Percentiles rank a stretch among this genome's conserved stretches.
These are phyloP conservation scores for Coracopsis vasa DNA, from an alignment of 2,113 vertebrate genomes.

Conservation along the genomic window DNA sequence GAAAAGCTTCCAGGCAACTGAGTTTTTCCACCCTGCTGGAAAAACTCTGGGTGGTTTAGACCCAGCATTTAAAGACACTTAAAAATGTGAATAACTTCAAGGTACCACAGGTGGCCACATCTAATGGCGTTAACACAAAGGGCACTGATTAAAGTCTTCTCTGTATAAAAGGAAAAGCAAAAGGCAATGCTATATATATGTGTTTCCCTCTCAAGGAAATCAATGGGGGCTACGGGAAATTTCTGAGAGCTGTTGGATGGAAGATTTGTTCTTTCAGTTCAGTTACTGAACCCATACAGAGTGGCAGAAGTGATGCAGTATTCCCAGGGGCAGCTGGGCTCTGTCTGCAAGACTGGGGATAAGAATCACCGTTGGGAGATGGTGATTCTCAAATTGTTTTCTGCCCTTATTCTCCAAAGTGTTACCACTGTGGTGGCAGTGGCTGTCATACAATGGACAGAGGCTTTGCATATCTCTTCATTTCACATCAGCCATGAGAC, in stretches of 20 bases:
- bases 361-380: not conserved
- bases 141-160: conserved; percentile 27
- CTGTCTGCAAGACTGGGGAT: not conserved
- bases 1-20: not conserved
- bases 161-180: not conserved
- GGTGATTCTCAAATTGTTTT: not conserved
- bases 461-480: not conserved
- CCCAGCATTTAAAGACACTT: conserved; percentile 9
- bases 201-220: not conserved
- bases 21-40: not conserved
- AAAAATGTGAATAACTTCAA: conserved; percentile 4
- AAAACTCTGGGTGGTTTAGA: not conserved
- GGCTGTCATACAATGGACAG: not conserved
- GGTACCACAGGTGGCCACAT: not conserved
- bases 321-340: not conserved
- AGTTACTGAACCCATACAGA: not conserved
- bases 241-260: not conserved
- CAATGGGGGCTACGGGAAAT: not conserved
- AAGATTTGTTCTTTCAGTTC: not conserved
- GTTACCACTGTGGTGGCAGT: not conserved
- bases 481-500: not conserved
- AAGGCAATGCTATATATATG: not conserved
- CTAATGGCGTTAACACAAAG: conserved; percentile 32
- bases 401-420: not conserved
- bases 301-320: not conserved